Percentiles rank a stretch among this genome's conserved stretches.
Conservation (phyloP, 2,113 vertebrate genomes). For the Noctilio leporinus region DNA sequence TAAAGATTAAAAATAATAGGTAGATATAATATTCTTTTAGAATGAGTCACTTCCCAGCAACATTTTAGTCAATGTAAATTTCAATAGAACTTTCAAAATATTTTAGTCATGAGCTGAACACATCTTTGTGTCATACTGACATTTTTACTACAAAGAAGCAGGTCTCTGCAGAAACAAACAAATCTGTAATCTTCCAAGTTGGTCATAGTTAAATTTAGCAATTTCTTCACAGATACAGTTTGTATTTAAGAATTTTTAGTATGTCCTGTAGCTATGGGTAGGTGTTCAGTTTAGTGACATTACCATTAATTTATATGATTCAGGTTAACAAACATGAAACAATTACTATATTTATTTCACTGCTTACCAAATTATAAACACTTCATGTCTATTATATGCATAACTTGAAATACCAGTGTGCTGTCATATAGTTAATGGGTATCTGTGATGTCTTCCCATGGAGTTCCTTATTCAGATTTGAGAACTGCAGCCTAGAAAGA, state of each 20-base stretch:
- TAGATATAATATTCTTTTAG: not conserved
- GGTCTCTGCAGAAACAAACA: not conserved
- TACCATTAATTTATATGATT: not conserved
- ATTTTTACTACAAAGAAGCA: not conserved
- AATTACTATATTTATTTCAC: conserved; percentile 16
- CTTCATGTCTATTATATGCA: not conserved
- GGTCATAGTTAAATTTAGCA: not conserved
- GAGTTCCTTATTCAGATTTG: not conserved
- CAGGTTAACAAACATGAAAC: not conserved
- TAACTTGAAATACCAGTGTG: not conserved
- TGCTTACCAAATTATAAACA: not conserved
- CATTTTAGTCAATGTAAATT: not conserved
- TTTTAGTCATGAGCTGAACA: not conserved
- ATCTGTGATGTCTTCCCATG: not conserved
- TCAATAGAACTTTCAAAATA: not conserved
- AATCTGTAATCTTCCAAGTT: not conserved
- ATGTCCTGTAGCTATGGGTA: not conserved
- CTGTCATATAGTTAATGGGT: not conserved
- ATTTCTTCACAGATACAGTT: not conserved
- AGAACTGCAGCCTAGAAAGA: not conserved
- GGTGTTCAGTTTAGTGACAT: not conserved
- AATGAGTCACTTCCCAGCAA: not conserved
- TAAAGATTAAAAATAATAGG: not conserved
- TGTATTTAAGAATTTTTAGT: not conserved
- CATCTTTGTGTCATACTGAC: not conserved